Base-by-base conservation (phyloP, 2,888 invertebrate genomes). In the Rhamnusium bicolor region DNA sequence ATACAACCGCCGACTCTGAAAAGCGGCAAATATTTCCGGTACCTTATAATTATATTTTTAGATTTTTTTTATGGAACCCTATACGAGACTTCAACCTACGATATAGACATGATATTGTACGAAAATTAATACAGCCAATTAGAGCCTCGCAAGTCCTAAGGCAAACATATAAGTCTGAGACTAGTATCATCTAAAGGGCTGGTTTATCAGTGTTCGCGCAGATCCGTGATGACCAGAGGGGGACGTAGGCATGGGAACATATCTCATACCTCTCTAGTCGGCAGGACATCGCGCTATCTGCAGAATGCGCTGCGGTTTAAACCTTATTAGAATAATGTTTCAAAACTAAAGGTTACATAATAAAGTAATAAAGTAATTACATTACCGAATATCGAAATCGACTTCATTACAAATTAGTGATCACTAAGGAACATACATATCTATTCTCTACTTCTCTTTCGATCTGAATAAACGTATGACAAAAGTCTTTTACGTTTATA, bases 181-280 rank as follows among this genome's bases (percentile, higher is more conserved):
- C 32, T 32, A 53, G 65, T 32, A 65, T 29, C 47, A 40, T 65
- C 7, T 14, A 2, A 32, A 65, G 53, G 53, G 65, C 53, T 32
- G 53, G 32, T 16, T 53, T 65, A 65, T 53, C 65, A 54, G 27
- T 49, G 24, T 46, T 61, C 19, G 21, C 61, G 21, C n/a, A 21
- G 61, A 40, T 65, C 73, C 80, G 80, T 80, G 81, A 81, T 74
- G 74, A 75, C 81, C 79, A 74, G 66, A 62, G 81, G 81, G 78
- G 62, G 70, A 65, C 74, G 74, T 72, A 24, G 75, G 62, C 78
- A 76, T 79, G 79, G 79, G 79, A 79, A 79, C 72, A 71, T 67
- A 51, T 62, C 62, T 63, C 49, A 58, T 67, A 71, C 67, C 70
- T 71, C 63, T 68, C 68, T 53, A 32, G 58, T 49, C 16, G 56